Conservation (phyloP, 2,797 vertebrate genomes). For the Florisuga fusca region DNA sequence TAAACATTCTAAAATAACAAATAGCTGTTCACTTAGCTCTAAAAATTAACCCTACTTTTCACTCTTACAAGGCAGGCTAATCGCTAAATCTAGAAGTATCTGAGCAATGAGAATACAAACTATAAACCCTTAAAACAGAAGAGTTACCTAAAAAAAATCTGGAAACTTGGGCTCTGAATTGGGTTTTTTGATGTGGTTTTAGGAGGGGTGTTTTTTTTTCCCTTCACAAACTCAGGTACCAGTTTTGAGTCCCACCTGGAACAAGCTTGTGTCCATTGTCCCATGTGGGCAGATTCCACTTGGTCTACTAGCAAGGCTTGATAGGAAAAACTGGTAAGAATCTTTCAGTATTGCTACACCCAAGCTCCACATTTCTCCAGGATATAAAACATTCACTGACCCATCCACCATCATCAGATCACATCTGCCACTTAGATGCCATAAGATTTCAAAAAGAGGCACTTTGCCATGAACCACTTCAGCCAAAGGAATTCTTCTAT, state of each 20-base stretch:
- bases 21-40: background rate
- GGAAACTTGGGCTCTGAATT: background rate
- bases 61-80: background rate
- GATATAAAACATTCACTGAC: background rate
- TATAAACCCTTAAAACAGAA: background rate
- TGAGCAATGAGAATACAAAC: background rate
- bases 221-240: background rate
- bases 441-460: background rate
- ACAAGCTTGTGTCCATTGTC: background rate
- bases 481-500: background rate
- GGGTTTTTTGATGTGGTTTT: background rate
- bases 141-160: accelerated
- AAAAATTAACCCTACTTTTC: background rate
- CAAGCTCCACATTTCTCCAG: background rate
- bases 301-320: background rate
- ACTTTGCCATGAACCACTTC: background rate
- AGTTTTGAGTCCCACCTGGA: background rate
- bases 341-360: background rate
- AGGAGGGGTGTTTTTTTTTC: no score
- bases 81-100: background rate
- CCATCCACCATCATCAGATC: background rate
- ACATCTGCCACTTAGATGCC: background rate
- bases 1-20: background rate
- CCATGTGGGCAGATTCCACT: background rate
- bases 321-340: background rate